Evolutionary conservation across 1,140 invertebrate genomes (phyloP).

Genomic region (Drosophila ananassae): DNA sequence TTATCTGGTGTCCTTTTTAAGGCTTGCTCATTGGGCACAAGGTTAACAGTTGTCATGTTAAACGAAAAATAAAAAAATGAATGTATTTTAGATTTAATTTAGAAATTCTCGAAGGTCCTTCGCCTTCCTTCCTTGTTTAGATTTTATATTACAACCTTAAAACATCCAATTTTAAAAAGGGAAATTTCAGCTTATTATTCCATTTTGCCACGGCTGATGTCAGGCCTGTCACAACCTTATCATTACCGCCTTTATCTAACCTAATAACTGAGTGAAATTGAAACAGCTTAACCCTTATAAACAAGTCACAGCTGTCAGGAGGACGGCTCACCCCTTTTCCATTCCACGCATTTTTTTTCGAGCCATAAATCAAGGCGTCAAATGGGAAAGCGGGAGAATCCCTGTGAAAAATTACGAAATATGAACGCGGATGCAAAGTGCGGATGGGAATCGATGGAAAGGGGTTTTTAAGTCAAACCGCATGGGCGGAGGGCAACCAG

Average conservation of each 20-base stretch:
- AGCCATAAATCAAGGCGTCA: conserved; percentile 65
- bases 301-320: conserved; percentile 64
- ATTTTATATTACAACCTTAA: not conserved
- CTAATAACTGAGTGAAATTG: conserved; percentile 77
- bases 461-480: conserved; percentile 48
- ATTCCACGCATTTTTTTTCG: not conserved
- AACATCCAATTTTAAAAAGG: not conserved
- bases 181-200: conserved; percentile 30
- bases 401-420: conserved; percentile 71
- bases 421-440: conserved; percentile 61
- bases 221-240: conserved; percentile 74
- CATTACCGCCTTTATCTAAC: conserved; percentile 72
- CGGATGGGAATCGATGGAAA: conserved; percentile 23
- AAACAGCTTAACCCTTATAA: conserved; percentile 80
- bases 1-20: not conserved
- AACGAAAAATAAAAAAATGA: not conserved
- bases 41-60: conserved; percentile 57
- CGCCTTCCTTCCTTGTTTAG: no score
- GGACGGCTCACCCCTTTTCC: conserved; percentile 42
- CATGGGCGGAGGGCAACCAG: conserved; percentile 19
- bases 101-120: no score
- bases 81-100: no score
- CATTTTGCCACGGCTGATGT: conserved; percentile 21
- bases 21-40: conserved; percentile 62
- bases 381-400: conserved; percentile 51